Percentiles rank a stretch among this genome's conserved stretches.
phyloP scores from a whole-genome alignment of 2,797 vertebrate genomes.

The Rhadinocentrus ornatus region DNA sequence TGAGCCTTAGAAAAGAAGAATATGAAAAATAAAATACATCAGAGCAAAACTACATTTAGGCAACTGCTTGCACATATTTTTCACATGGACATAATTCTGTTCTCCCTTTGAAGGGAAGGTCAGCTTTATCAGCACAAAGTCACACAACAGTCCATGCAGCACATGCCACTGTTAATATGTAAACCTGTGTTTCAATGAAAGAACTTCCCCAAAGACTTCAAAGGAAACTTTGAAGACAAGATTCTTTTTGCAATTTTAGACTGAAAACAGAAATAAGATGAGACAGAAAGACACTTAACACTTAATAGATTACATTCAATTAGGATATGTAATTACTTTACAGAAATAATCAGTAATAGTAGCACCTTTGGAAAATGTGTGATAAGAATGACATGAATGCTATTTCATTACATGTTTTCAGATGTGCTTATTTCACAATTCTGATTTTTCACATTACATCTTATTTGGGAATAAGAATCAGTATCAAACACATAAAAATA shows the following conservation, averaged over 20 bases:
- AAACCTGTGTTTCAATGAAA: neutral
- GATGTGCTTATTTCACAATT: too few relatives aligned
- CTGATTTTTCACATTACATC: too few relatives aligned
- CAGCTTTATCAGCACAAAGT: neutral
- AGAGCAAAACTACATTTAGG: neutral
- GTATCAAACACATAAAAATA: neutral
- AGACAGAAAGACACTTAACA: neutral
- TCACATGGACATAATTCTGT: neutral
- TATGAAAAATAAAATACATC: neutral
- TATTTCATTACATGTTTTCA: neutral
- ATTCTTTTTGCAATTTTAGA: neutral
- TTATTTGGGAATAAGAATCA: too few relatives aligned
- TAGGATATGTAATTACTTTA: neutral
- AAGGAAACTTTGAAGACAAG: neutral
- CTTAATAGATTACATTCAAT: neutral
- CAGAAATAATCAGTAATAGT: neutral
- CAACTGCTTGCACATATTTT: neutral
- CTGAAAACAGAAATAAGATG: neutral
- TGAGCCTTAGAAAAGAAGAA: slow-evolving; percentile 69
- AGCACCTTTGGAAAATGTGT: neutral
- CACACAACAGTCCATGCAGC: neutral
- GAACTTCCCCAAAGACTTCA: neutral
- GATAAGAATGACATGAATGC: too few relatives aligned
- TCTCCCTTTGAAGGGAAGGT: neutral
- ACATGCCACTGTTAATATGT: neutral